phyloP scores from a whole-genome alignment of 2,797 vertebrate species.

The Mus caroli region DNA sequence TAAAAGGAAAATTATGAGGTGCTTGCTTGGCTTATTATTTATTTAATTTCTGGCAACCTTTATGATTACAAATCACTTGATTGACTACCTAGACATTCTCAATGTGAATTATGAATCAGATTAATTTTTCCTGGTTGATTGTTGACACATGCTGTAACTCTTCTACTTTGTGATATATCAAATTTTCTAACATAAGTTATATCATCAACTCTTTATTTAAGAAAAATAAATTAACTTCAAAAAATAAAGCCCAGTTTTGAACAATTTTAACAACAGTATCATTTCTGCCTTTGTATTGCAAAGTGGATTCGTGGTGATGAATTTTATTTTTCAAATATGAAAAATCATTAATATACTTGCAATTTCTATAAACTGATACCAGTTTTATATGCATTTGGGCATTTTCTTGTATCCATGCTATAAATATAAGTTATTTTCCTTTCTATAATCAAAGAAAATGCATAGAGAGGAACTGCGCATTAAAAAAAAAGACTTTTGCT shows the following conservation, averaged over 20 bases:
- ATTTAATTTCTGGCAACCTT: slow-evolving; percentile 97
- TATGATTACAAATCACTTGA: slow-evolving; percentile 99
- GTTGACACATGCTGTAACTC: slow-evolving; percentile 88
- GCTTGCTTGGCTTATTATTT: slow-evolving; percentile 97
- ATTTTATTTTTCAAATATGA: slow-evolving; percentile 81
- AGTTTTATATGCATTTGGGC: neutral
- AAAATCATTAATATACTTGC: slow-evolving; percentile 69
- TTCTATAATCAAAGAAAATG: slow-evolving; percentile 63
- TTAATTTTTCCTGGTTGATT: slow-evolving; percentile 89
- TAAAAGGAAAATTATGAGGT: slow-evolving; percentile 87
- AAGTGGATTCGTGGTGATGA: slow-evolving; percentile 73
- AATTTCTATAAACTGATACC: slow-evolving; percentile 47
- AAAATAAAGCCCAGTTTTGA: slow-evolving; percentile 87
- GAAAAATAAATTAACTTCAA: slow-evolving; percentile 88
- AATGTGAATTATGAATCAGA: slow-evolving; percentile 95
- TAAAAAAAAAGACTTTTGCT: slow-evolving; percentile 56
- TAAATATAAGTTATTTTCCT: slow-evolving; percentile 58
- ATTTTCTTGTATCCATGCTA: slow-evolving; percentile 41
- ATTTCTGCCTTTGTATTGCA: slow-evolving; percentile 82
- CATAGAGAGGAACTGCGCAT: neutral
- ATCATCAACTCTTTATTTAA: slow-evolving; percentile 89
- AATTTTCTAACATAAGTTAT: slow-evolving; percentile 88
- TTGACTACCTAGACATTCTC: slow-evolving; percentile 98
- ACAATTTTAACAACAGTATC: slow-evolving; percentile 87
- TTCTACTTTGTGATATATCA: slow-evolving; percentile 88